Evolutionary conservation across 2,888 invertebrate species (phyloP).

Genomic region (Scotopteryx bipunctaria): DNA sequence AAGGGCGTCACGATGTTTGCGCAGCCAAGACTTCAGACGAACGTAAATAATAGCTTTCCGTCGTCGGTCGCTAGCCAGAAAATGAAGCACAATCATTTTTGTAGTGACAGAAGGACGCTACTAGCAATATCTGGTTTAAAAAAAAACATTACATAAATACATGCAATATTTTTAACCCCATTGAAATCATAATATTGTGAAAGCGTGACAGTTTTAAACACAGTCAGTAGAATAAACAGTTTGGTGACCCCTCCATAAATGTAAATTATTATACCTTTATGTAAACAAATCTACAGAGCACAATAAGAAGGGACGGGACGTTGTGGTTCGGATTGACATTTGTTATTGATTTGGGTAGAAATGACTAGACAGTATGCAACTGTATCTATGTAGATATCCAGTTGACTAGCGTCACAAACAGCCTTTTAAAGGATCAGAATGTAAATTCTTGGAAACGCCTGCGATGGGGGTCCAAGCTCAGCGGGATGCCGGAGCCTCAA

Average conservation of each 20-base stretch:
- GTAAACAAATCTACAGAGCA: constrained; percentile 56
- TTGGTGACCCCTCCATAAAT: constrained; percentile 34
- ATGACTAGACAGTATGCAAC: constrained; percentile 59
- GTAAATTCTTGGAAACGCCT: constrained; percentile 69
- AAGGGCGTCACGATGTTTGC: constrained; percentile 69
- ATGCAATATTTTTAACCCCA: background rate
- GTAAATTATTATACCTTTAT: constrained; percentile 41
- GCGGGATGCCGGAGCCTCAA: constrained; percentile 60
- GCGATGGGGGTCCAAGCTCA: constrained; percentile 55
- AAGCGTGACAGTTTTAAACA: constrained; percentile 14
- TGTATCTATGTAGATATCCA: constrained; percentile 44
- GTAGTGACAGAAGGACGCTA: background rate
- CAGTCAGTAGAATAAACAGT: constrained; percentile 36
- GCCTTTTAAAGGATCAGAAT: constrained; percentile 63
- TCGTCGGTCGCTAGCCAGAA: constrained; percentile 39
- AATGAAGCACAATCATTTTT: constrained; percentile 26
- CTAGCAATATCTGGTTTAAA: background rate
- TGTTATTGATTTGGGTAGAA: constrained; percentile 58
- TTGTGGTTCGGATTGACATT: constrained; percentile 54
- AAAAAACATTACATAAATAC: background rate
- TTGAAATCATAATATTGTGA: constrained; percentile 19
- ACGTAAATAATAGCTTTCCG: constrained; percentile 51
- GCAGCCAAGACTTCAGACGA: constrained; percentile 52
- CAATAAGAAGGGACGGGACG: constrained; percentile 38
- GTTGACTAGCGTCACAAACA: constrained; percentile 47